Evolutionary conservation across 2,888 invertebrate genomes (phyloP), one percentile per base, ranked within the genome.

Genomic region (Calameuta pallipes): DNA sequence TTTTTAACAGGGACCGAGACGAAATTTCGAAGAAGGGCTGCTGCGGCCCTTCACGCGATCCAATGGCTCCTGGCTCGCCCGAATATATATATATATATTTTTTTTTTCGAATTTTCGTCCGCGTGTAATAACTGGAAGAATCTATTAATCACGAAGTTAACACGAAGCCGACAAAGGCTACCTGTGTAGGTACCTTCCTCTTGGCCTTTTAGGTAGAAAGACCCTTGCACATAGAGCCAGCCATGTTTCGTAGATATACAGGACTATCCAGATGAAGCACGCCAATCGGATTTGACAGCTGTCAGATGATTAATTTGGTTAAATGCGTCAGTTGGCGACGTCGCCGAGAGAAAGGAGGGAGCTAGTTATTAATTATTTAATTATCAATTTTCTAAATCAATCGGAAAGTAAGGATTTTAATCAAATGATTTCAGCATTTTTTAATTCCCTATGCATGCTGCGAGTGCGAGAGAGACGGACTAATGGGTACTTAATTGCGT

Each of bases 121-220:
- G 82, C 81, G 80, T 83, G 82, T 81, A 81, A 81, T 80, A 82
- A 81, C 78, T 78, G 78, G 79, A 79, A 82, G 78, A 80, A 81
- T 79, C 79, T 81, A 83, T 84, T 83, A 84, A 84, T 83, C 83
- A 83, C 82, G 83, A 82, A 77, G 82, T 83, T 82, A 85, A 84
- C 83, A 79, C 82, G 80, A 77, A 75, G 79, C 84, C 85, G 84
- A 85, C 84, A 85, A 84, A 85, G 85, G 83, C 80, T 75, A 78
- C 75, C 79, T 74, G 78, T 71, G 71, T 56, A 56, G 56, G 56
- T 56, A 33, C 37, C 74, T 23, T 34, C 37, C 36, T 74, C 74
- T 13, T 34, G 13, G 30, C 74, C 34, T 35, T 73, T 34, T 79
- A 76, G 68, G 76, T 77, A 79, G 74, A 75, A 77, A 79, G 77